Base-by-base conservation (phyloP, 1,140 invertebrate species). In the Caenorhabditis remanei region DNA sequence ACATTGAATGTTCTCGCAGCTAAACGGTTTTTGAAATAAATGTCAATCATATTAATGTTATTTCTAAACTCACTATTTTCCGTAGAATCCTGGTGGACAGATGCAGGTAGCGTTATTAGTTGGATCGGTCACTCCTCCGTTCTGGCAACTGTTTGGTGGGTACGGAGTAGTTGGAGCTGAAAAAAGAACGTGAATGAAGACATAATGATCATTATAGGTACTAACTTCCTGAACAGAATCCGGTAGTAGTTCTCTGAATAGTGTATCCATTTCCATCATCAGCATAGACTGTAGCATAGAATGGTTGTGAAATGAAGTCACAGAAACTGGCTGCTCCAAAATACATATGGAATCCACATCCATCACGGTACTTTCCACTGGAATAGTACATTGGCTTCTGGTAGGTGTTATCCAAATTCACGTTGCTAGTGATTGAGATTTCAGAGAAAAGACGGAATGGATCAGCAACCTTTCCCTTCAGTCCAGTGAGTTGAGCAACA, bases 381-480 rank as follows among this genome's bases (percentile, higher is more conserved):
- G 89, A 90, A 55, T 85, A 89, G 85, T 88, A 90, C 55, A 90
- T 67, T 41, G 89, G 87, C 67, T 87, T 87, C 55, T 86, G 88
- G 41, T 87, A 61, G 16, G 71, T 65, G 55, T 50, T 40, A 19
- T 75, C 89, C 4, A 24, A 32, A 40, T 84, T 79, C 24, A 83
- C 65, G 24, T 83, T 86, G 50, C 83, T 61, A 24, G 84, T 87
- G 43, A 90, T 87, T 0, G 85, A 71, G 19, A 90, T 53, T 84
- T 90, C 89, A 24, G 89, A 71, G 67, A 87, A 90, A 4, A 89
- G 61, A 58, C 89, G 84, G 84, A 83, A 88, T 32, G 71, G 89
- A 85, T 90, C 89, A 8, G 32, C n/a, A 21, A 87, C 75, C 8
- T 56, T 58, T 16, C 46, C 56, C 40, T 87, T 82, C 32, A 90